These are phyloP conservation scores for Cheilosia grossa DNA, from an alignment of 2,888 invertebrate species.

Conservation along the genomic window DNA sequence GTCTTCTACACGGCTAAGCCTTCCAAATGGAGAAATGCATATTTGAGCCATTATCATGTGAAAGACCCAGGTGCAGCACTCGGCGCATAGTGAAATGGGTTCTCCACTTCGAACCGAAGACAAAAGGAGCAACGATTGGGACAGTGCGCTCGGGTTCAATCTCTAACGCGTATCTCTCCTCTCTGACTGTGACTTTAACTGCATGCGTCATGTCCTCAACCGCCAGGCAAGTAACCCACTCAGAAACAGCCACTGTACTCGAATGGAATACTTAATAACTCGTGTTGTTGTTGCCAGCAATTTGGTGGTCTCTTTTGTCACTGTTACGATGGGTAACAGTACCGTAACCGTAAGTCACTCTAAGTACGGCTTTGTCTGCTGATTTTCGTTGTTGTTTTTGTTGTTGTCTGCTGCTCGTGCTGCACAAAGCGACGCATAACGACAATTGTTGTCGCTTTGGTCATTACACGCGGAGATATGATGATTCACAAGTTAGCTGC, in stretches of 20 bases:
- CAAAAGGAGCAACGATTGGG: conserved; percentile 47
- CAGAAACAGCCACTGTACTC: conserved; percentile 26
- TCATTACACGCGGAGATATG: conserved; percentile 70
- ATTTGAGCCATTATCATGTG: conserved; percentile 67
- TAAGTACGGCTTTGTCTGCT: conserved; percentile 44
- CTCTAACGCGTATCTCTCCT: conserved; percentile 56
- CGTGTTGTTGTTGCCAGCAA: conserved; percentile 10
- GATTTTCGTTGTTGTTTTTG: neutral
- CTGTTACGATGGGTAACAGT: conserved; percentile 62
- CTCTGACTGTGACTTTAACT: neutral
- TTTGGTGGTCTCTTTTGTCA: conserved; percentile 71
- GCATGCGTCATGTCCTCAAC: conserved; percentile 62
- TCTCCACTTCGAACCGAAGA: conserved; percentile 40
- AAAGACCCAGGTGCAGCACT: conserved; percentile 52
- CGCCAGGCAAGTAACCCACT: conserved; percentile 9
- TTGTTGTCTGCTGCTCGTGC: conserved; percentile 41
- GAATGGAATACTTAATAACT: conserved; percentile 69
- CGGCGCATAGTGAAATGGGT: conserved; percentile 30
- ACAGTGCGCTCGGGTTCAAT: conserved; percentile 45
- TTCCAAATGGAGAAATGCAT: conserved; percentile 54
- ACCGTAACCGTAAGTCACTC: conserved; percentile 69
- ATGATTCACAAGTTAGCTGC: conserved; percentile 59
- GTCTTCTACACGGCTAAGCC: conserved; percentile 58
- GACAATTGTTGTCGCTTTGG: conserved; percentile 71
- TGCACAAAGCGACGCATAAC: conserved; percentile 56